These are phyloP conservation scores for Nibea albiflora DNA, from an alignment of 2,113 vertebrate genomes.

Conservation along the genomic window DNA sequence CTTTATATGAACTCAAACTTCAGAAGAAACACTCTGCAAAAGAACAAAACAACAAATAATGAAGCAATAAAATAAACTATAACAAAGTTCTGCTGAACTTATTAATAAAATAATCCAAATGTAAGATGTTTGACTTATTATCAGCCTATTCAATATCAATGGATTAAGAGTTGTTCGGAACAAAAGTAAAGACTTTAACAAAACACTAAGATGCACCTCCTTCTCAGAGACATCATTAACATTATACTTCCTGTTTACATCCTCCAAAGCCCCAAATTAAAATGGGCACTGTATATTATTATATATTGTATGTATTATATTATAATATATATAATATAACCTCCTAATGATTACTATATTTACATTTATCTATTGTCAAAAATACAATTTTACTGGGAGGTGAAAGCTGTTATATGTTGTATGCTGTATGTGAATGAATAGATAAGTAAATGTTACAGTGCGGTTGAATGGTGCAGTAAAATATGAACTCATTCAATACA, in stretches of 20 bases:
- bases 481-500: slow-evolving; percentile 1
- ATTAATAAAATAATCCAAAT: background rate
- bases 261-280: too few species aligned
- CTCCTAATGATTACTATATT: too few species aligned
- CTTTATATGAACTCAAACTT: background rate
- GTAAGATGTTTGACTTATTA: background rate
- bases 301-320: too few species aligned
- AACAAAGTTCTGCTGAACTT: background rate
- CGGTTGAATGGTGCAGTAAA: background rate
- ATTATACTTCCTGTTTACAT: background rate
- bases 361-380: too few species aligned
- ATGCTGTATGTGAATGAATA: background rate
- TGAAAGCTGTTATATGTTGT: background rate
- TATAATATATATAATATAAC: too few species aligned
- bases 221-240: background rate
- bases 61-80: background rate
- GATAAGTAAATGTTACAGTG: background rate
- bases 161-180: background rate
- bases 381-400: background rate
- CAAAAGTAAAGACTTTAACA: background rate
- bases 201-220: too few species aligned
- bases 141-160: background rate
- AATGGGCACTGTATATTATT: too few species aligned
- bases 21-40: background rate
- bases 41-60: background rate